Percentiles rank a stretch among this genome's conserved stretches.
These are phyloP conservation scores for Aix galericulata DNA, from an alignment of 2,113 vertebrate species.

Conservation along the genomic window DNA sequence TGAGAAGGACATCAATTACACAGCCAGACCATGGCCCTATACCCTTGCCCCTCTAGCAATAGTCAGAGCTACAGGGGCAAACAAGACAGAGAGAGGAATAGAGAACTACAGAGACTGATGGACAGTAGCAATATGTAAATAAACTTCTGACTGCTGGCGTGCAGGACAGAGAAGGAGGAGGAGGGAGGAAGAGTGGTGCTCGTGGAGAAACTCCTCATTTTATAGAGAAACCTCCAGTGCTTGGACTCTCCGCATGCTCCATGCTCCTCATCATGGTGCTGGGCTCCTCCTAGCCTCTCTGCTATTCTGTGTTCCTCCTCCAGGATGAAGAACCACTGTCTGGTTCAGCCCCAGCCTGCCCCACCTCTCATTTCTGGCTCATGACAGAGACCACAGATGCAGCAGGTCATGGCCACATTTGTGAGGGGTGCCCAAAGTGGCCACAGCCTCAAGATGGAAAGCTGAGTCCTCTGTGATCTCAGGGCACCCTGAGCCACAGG, in stretches of 20 bases:
- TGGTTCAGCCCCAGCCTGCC: neutral
- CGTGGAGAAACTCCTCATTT: neutral
- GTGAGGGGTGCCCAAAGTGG: neutral
- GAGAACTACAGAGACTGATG: accelerated
- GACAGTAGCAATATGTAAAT: neutral
- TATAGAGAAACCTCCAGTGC: neutral
- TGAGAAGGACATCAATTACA: neutral
- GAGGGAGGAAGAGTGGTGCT: neutral
- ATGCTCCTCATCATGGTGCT: neutral
- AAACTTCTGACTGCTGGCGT: neutral
- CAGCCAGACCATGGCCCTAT: neutral
- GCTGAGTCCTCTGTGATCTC: neutral
- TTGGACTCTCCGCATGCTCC: neutral
- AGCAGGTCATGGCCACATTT: neutral
- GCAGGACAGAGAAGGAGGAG: neutral
- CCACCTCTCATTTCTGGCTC: neutral
- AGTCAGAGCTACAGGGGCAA: neutral
- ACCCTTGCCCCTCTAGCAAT: neutral
- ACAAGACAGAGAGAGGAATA: neutral
- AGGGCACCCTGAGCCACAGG: neutral
- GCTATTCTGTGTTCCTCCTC: neutral
- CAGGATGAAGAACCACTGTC: neutral
- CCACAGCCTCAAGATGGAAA: neutral
- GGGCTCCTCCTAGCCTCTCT: neutral
- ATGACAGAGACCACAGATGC: neutral